phyloP scores from a whole-genome alignment of 2,113 vertebrate species.

The Heteronetta atricapilla region DNA sequence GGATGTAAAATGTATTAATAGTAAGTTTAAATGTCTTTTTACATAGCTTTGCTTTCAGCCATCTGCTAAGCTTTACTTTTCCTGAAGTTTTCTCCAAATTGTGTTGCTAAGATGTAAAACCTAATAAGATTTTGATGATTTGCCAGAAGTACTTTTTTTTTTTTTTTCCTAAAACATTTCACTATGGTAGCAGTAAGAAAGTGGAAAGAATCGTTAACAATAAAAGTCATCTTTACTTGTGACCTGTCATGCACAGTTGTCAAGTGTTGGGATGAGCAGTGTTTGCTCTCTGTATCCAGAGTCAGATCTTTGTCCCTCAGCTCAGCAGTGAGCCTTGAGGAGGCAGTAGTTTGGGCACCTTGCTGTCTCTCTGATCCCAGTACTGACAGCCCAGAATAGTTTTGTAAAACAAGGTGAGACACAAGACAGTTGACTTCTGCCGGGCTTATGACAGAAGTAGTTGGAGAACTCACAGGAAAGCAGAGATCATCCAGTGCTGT shows the following conservation, averaged over 20 bases:
- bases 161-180: background rate
- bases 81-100: background rate
- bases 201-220: background rate
- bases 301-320: background rate
- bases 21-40: background rate
- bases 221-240: background rate
- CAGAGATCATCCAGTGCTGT: background rate
- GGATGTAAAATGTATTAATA: background rate
- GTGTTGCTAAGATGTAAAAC: slow-evolving; percentile 7
- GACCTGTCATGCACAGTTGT: background rate
- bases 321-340: background rate
- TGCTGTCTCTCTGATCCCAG: background rate
- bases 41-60: background rate
- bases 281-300: background rate
- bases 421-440: background rate
- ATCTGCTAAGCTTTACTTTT: background rate
- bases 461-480: background rate
- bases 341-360: background rate
- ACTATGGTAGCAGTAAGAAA: background rate
- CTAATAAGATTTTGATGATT: background rate
- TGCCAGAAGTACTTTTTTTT: background rate
- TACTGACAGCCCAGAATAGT: background rate
- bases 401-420: background rate
- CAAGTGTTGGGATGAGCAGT: background rate
- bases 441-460: background rate